Evolutionary conservation across 2,113 vertebrate genomes (phyloP).

Genomic region (Vulpes ferrilata): DNA sequence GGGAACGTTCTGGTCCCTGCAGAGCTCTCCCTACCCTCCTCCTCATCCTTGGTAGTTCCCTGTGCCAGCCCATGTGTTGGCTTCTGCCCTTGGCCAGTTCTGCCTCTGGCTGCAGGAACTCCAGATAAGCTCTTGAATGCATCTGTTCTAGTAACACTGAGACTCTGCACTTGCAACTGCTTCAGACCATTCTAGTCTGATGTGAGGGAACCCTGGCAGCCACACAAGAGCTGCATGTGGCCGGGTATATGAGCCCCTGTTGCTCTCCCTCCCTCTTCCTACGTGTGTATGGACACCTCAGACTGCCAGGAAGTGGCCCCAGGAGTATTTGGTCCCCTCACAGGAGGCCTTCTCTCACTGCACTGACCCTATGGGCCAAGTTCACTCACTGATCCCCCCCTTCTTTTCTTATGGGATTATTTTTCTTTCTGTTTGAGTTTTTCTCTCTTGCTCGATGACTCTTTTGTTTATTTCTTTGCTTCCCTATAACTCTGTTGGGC

Average conservation of each 20-base stretch:
- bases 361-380: background rate
- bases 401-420: slow-evolving; percentile 47
- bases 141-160: background rate
- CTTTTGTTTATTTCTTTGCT: slow-evolving; percentile 86
- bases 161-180: background rate
- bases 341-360: background rate
- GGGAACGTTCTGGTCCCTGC: background rate
- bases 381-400: background rate
- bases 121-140: background rate
- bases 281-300: too few relatives aligned
- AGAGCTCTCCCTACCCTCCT: background rate
- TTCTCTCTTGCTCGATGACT: slow-evolving; percentile 85
- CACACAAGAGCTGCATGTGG: background rate
- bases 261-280: background rate
- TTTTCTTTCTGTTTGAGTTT: slow-evolving; percentile 78
- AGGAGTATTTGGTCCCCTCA: background rate
- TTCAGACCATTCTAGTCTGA: background rate
- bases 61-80: background rate
- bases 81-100: background rate
- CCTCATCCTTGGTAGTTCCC: background rate
- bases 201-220: background rate
- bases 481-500: slow-evolving; percentile 89
- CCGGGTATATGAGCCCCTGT: background rate
- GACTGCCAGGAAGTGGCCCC: background rate
- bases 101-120: background rate